Conservation (phyloP, 2,888 invertebrate genomes). For the Flabesymbios commensalis region DNA sequence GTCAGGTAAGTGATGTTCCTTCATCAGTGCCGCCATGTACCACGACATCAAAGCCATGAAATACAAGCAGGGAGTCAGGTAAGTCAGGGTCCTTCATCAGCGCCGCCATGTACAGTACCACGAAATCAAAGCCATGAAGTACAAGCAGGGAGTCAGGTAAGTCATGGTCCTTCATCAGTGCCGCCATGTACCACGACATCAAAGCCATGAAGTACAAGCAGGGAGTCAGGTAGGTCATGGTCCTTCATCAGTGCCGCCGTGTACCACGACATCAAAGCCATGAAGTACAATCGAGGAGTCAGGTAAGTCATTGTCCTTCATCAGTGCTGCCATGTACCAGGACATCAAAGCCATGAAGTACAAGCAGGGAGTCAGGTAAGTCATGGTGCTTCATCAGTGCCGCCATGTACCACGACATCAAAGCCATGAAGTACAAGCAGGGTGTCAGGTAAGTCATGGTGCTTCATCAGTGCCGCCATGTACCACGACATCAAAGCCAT, state of each 20-base stretch:
- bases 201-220: slow-evolving; percentile 34
- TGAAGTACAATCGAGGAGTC: slow-evolving; percentile 25
- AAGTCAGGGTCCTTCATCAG: no score
- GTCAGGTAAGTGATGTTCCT: slow-evolving; percentile 66
- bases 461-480: slow-evolving; percentile 94
- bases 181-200: slow-evolving; percentile 96
- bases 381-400: slow-evolving; percentile 86
- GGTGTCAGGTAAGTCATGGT: background rate
- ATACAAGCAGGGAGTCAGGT: slow-evolving; percentile 15
- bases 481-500: slow-evolving; percentile 81
- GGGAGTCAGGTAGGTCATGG: background rate
- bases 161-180: slow-evolving; percentile 93
- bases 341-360: slow-evolving; percentile 70
- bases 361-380: slow-evolving; percentile 9
- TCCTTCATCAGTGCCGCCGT: slow-evolving; percentile 95
- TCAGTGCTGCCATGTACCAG: slow-evolving; percentile 95
- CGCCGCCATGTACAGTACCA: no score
- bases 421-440: slow-evolving; percentile 32
- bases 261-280: slow-evolving; percentile 81
- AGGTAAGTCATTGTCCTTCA: slow-evolving; percentile 69
- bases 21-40: slow-evolving; percentile 95
- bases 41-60: slow-evolving; percentile 74
- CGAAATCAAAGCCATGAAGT: no score
- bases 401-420: slow-evolving; percentile 94
- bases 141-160: no score